Evolutionary conservation across 2,113 vertebrate genomes (phyloP).

Genomic region (Sceloporus tristichus): DNA sequence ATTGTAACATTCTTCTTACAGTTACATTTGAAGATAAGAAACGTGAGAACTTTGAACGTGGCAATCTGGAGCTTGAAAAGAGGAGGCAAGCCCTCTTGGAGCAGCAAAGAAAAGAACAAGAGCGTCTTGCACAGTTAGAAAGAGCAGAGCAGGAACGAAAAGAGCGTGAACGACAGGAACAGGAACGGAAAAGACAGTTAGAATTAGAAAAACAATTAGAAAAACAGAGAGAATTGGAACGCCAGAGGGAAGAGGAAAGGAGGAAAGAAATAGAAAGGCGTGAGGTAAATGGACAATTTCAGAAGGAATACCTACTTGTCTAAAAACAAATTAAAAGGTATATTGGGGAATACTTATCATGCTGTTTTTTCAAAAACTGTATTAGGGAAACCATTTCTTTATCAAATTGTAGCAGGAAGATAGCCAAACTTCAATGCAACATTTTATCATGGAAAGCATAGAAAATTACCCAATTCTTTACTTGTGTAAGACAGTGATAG

Average conservation of each 20-base stretch:
- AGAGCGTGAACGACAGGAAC: conserved; percentile 92
- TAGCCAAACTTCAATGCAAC: neutral
- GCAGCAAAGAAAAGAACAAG: conserved; percentile 96
- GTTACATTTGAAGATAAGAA: conserved; percentile 99
- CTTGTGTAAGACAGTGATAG: neutral
- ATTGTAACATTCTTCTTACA: conserved; percentile 37
- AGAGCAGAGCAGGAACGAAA: conserved; percentile 92
- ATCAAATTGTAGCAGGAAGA: neutral
- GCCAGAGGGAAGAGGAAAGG: conserved; percentile 87
- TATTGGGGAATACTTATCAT: neutral
- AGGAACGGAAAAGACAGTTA: conserved; percentile 91
- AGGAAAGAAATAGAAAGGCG: conserved; percentile 91
- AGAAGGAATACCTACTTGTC: conserved; percentile 15
- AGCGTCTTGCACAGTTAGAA: conserved; percentile 91
- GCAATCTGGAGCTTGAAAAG: conserved; percentile 96
- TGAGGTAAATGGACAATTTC: conserved; percentile 79
- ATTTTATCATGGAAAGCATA: neutral
- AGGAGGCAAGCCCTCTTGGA: conserved; percentile 92
- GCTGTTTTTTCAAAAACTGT: neutral
- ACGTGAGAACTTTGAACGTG: conserved; percentile 96
- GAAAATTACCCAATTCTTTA: rapidly evolving
- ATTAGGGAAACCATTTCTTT: neutral
- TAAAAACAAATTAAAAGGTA: conserved; percentile 1
- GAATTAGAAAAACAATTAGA: conserved; percentile 94
- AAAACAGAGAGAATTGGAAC: conserved; percentile 83